phyloP scores from a whole-genome alignment of 2,113 vertebrate species.

The Etia nguti region DNA sequence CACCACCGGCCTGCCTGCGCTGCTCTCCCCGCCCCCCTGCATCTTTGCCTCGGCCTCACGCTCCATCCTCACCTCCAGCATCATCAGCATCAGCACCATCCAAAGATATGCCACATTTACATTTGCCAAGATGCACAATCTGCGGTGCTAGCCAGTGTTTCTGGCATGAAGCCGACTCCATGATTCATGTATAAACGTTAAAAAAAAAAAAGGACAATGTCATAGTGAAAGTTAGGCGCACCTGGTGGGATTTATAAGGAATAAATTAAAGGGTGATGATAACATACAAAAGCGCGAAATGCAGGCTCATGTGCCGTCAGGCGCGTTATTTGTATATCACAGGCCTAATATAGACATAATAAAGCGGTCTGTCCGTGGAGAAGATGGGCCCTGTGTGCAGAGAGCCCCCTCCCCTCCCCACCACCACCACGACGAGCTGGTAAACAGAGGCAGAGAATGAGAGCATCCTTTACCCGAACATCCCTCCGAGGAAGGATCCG shows the following conservation, averaged over 20 bases:
- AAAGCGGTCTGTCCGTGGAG: background rate
- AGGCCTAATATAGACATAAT: background rate
- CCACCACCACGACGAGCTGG: background rate
- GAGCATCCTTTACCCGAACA: slow-evolving; percentile 83
- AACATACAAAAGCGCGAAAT: background rate
- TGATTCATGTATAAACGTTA: background rate
- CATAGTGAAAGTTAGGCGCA: background rate
- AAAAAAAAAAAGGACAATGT: background rate
- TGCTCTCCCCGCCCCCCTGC: background rate
- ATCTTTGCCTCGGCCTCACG: background rate
- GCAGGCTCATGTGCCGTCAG: background rate
- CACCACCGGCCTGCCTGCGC: background rate
- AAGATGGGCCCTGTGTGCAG: background rate
- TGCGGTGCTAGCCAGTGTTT: background rate
- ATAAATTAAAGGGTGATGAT: background rate
- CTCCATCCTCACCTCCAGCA: background rate
- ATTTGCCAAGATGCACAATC: background rate
- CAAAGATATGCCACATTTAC: background rate
- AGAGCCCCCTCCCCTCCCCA: background rate
- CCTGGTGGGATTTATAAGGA: background rate
- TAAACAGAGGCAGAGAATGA: slow-evolving; percentile 6
- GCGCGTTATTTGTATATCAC: background rate
- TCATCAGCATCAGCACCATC: background rate
- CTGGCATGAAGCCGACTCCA: background rate
- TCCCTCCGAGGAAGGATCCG: slow-evolving; percentile 89